These are phyloP conservation scores for Leptopilina syphax DNA, from an alignment of 2,888 invertebrate genomes.

Conservation along the genomic window DNA sequence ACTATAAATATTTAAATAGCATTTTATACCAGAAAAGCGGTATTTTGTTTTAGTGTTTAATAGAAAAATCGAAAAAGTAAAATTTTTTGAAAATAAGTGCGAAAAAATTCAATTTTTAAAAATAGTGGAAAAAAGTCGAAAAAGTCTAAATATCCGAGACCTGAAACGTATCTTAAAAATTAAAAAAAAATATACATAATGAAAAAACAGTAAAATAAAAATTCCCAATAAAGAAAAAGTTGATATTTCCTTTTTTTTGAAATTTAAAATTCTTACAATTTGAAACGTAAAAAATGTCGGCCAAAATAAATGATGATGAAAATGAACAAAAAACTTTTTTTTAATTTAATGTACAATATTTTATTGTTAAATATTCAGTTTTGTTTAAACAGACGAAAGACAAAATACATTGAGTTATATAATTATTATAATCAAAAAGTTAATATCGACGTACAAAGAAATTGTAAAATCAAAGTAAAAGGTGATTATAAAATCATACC, in stretches of 20 bases:
- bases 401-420: constrained; percentile 11
- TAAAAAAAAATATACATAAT: too few relatives aligned
- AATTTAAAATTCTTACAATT: not conserved
- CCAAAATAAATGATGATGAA: not conserved
- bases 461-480: constrained; percentile 35
- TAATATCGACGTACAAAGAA: constrained; percentile 23
- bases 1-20: too few relatives aligned
- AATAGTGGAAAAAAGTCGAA: too few relatives aligned
- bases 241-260: too few relatives aligned
- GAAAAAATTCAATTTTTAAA: too few relatives aligned
- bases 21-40: too few relatives aligned
- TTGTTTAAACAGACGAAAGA: constrained; percentile 2
- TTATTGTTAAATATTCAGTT: constrained; percentile 22
- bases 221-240: not conserved
- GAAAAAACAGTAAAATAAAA: constrained; percentile 4
- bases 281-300: not conserved
- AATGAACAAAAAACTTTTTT: too few relatives aligned
- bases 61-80: too few relatives aligned
- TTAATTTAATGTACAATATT: not conserved
- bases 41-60: too few relatives aligned
- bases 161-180: too few relatives aligned
- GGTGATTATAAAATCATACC: constrained; percentile 11
- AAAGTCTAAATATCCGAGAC: too few relatives aligned
- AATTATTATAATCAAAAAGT: constrained; percentile 24
- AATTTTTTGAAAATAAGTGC: too few relatives aligned